phyloP scores from a whole-genome alignment of 2,113 vertebrate species.

The Perognathus longimembris region DNA sequence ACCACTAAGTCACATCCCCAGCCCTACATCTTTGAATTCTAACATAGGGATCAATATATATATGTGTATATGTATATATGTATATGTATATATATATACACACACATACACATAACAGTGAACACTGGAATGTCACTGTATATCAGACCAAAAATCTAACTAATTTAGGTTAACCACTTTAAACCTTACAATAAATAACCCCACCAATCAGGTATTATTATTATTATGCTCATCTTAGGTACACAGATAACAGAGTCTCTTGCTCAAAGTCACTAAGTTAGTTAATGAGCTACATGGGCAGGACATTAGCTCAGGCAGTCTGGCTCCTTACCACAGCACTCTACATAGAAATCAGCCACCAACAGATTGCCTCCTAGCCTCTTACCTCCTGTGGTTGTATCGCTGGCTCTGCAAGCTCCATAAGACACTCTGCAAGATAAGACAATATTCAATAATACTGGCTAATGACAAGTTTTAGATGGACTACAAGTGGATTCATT shows the following conservation, averaged over 20 bases:
- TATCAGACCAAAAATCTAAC: slow-evolving; percentile 7
- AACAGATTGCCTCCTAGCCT: background rate
- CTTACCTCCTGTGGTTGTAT: slow-evolving; percentile 92
- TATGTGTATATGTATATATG: too few relatives aligned
- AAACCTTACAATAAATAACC: background rate
- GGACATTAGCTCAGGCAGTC: background rate
- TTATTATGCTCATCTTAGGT: background rate
- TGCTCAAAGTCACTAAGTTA: background rate
- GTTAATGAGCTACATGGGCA: background rate
- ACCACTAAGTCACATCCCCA: too few relatives aligned
- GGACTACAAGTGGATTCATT: background rate
- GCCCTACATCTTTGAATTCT: slow-evolving; percentile 22
- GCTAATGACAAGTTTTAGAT: background rate
- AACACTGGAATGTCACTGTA: background rate
- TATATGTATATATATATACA: too few relatives aligned
- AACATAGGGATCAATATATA: background rate
- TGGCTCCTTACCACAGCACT: background rate
- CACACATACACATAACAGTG: too few relatives aligned
- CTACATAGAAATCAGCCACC: background rate
- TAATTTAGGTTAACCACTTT: background rate
- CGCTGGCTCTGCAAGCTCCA: slow-evolving; percentile 87
- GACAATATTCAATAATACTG: slow-evolving; percentile 21
- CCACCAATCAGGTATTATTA: background rate
- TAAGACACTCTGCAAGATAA: slow-evolving; percentile 84
- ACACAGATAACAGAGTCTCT: background rate